Evolutionary conservation across 2,113 vertebrate genomes (phyloP), one percentile per base, ranked within the genome.

Genomic region (Silurus meridionalis): DNA sequence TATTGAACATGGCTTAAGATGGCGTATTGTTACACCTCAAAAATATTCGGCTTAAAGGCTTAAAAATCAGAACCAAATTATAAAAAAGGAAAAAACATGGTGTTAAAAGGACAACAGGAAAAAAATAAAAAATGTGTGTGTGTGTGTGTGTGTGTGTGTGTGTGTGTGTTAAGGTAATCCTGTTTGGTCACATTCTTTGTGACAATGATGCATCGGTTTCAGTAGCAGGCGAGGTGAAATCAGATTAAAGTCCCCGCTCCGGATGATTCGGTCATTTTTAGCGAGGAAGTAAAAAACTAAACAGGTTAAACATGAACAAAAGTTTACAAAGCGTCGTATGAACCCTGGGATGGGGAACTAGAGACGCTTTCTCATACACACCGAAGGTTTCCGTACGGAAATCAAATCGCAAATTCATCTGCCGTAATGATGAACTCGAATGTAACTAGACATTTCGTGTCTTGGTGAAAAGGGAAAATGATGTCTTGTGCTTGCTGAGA

Each of bases 171-270:
- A 60, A 53, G 85, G 89, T 81, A 3, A 85, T 89, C 93, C 88
- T 82, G 94, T 94, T 91, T 15, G 90, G 90, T 91, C 87, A 90
- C 94, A 94, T 95, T 94, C 93, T 92, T 90, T 23, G 88, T 52
- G 48, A 83, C 90, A 82, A 91, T 92, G 89, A 92, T 89, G 90
- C 69, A 89, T 87, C 71, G 28, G 61, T 63, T 80, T 88, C 84
- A 58, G 74, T 37, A 66, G 25, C 52, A 60, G 71, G 71, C 4
- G 14, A 52, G 23, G 28, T 48, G 19, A 80, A 80, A 58, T 28
- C 28, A 50, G 25, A 23, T 60, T 6, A 17, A 85, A 50, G n/a
- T 17, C 69, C 10, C 37, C 17, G 21, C 69, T 69, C 14, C 48
- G 23, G 9, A 11, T 75, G 48, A 4, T 63, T 15, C 23, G 25